Percentiles rank a stretch among this genome's conserved stretches.
Evolutionary conservation across 1,140 invertebrate species (phyloP).

Genomic region (Ips nitidus): DNA sequence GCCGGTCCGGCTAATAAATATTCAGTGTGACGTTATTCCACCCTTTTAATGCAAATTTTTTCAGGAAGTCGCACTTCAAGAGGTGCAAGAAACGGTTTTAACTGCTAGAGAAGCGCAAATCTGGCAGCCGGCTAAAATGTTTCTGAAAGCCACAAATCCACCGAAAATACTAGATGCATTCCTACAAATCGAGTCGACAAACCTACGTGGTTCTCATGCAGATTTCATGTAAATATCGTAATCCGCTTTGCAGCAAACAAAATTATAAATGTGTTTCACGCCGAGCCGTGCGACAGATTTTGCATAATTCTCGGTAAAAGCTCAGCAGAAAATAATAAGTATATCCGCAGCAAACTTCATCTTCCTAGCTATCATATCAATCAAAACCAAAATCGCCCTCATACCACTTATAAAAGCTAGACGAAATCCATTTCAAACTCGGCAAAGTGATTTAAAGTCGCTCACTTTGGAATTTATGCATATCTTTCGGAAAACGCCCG

Average conservation of each 20-base stretch:
- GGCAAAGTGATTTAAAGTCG: too few relatives aligned
- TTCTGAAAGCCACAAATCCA: not conserved
- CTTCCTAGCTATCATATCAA: not conserved
- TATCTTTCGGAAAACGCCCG: too few relatives aligned
- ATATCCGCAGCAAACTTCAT: not conserved
- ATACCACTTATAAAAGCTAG: too few relatives aligned
- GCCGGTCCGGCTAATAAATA: slow-evolving; percentile 18
- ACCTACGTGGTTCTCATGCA: not conserved
- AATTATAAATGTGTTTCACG: slow-evolving; percentile 6
- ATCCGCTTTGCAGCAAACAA: slow-evolving; percentile 5
- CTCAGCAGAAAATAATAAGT: slow-evolving; percentile 2
- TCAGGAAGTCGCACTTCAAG: too few relatives aligned
- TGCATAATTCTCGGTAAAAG: slow-evolving; percentile 3
- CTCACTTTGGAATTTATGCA: too few relatives aligned
- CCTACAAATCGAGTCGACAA: not conserved
- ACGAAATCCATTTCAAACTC: too few relatives aligned
- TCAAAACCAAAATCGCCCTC: not conserved
- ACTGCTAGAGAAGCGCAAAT: not conserved
- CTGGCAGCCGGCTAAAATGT: not conserved
- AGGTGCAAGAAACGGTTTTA: not conserved
- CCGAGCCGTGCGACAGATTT: not conserved
- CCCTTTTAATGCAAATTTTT: slow-evolving; percentile 19
- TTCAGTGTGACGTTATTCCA: slow-evolving; percentile 14
- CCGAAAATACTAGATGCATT: not conserved
- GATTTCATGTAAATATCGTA: slow-evolving; percentile 10